These are phyloP conservation scores for Xestia rhomboidea DNA, from an alignment of 2,888 invertebrate species.

Conservation along the genomic window DNA sequence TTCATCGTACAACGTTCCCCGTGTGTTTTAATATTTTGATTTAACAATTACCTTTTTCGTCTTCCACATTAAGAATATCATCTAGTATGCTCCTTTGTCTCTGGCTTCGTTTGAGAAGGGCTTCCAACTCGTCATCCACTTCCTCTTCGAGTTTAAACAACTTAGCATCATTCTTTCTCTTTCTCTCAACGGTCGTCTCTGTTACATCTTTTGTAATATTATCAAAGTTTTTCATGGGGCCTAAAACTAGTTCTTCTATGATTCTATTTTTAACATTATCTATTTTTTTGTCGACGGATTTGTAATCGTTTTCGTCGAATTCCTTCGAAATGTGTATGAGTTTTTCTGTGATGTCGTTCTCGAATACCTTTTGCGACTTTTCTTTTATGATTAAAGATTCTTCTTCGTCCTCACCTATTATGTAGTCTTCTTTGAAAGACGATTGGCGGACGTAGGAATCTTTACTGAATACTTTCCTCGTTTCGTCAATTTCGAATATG, in stretches of 20 bases:
- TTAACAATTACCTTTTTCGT: conserved; percentile 89
- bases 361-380: conserved; percentile 85
- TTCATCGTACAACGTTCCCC: conserved; percentile 73
- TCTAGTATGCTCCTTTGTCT: conserved; percentile 93
- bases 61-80: conserved; percentile 92
- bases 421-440: conserved; percentile 88
- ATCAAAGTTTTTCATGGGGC: conserved; percentile 79
- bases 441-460: conserved; percentile 86
- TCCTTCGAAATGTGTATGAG: conserved; percentile 87
- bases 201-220: conserved; percentile 85
- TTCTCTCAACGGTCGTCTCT: conserved; percentile 84
- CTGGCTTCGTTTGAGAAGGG: conserved; percentile 92
- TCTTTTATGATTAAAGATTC: conserved; percentile 84
- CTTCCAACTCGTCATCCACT: conserved; percentile 91
- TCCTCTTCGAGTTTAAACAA: conserved; percentile 87
- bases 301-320: conserved; percentile 83
- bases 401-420: conserved; percentile 84
- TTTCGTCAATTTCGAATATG: conserved; percentile 88
- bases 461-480: conserved; percentile 88
- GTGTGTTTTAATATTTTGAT: conserved; percentile 79
- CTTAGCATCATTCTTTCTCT: conserved; percentile 77
- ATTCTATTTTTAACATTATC: conserved; percentile 86
- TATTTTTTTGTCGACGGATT: conserved; percentile 78
- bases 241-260: conserved; percentile 85
- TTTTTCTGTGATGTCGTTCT: conserved; percentile 88